These are phyloP conservation scores for Ophioninae sp. DNA, from an alignment of 2,888 invertebrate species.

Conservation along the genomic window DNA sequence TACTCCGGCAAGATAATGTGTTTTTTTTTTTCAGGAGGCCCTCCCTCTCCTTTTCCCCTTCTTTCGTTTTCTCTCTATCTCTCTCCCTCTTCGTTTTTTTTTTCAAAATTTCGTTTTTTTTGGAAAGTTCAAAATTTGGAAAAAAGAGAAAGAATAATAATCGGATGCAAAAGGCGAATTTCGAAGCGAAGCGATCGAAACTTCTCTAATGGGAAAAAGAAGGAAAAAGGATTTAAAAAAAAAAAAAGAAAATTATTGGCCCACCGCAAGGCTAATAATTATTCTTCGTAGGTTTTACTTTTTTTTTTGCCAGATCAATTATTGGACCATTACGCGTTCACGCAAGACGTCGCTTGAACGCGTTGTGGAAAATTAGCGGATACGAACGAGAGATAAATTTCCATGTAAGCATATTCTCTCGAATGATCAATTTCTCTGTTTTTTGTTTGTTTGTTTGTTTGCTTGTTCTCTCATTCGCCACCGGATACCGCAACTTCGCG, in stretches of 20 bases:
- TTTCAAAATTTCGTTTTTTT: background rate
- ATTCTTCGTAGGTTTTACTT: background rate
- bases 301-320: constrained; percentile 46
- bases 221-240: background rate
- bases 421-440: background rate
- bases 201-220: constrained; percentile 32
- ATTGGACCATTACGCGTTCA: constrained; percentile 45
- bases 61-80: background rate
- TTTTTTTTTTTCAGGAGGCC: constrained; percentile 26
- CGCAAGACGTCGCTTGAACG: background rate
- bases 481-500: constrained; percentile 83
- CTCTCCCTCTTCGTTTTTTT: background rate
- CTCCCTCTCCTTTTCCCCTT: constrained; percentile 8
- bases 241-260: background rate
- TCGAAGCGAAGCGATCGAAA: constrained; percentile 46
- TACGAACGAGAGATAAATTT: constrained; percentile 31
- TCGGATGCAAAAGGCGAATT: constrained; percentile 33
- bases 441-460: no score
- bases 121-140: constrained; percentile 31
- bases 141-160: no score
- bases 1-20: constrained; percentile 47
- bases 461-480: constrained; percentile 81
- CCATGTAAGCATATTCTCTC: constrained; percentile 33
- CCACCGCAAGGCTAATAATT: constrained; percentile 21
- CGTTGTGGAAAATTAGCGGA: constrained; percentile 41